These are phyloP conservation scores for Pipistrellus pygmaeus DNA, from an alignment of 2,797 vertebrate species.

Conservation along the genomic window DNA sequence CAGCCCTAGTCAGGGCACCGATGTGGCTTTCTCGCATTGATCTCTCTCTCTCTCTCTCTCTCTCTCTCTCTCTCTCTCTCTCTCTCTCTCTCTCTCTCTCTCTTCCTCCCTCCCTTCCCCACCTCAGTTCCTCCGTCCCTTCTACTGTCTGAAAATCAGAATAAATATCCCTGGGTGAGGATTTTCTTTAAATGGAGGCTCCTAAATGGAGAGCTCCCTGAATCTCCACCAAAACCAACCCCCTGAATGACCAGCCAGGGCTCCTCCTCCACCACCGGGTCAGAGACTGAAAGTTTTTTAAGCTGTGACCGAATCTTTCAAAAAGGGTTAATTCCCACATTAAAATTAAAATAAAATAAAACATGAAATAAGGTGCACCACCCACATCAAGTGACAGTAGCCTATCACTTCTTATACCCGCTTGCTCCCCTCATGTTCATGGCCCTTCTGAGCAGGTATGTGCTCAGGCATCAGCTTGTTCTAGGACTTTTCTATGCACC, in stretches of 20 bases:
- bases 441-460: neutral
- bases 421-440: neutral
- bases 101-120: no score
- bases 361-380: neutral
- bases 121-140: no score
- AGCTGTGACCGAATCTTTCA: constrained; percentile 12
- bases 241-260: neutral
- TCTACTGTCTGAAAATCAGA: no score
- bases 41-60: no score
- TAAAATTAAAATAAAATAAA: neutral
- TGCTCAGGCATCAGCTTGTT: neutral
- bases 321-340: neutral
- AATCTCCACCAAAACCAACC: neutral
- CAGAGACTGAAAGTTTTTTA: neutral
- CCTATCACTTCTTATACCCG: neutral
- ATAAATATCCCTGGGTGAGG: no score
- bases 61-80: no score
- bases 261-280: neutral
- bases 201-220: neutral
- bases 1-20: no score
- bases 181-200: neutral
- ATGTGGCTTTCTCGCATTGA: no score
- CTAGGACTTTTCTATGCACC: neutral
- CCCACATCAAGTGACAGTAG: neutral
- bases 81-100: fast-evolving